Evolutionary conservation across 2,113 vertebrate genomes (phyloP), one percentile per base, ranked within the genome.

Genomic region (Chaetops frenatus): DNA sequence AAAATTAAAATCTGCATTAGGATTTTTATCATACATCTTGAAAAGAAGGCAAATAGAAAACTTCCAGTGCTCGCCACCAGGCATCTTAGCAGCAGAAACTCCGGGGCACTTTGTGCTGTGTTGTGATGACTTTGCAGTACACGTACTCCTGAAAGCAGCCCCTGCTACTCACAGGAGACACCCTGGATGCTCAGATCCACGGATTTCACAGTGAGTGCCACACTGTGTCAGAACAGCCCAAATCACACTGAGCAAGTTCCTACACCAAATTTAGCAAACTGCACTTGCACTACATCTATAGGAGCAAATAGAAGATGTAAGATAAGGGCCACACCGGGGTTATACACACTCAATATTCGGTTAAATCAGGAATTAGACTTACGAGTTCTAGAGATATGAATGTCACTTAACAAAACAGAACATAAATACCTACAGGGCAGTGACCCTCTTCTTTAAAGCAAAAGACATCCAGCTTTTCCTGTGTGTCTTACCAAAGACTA

Each of bases 231-330:
- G 10, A 47, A 25, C 61, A 50, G 66, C 54, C 81, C 15, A 10
- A 29, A 35, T 3, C 90, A 23, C 81, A 44, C 5, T 7, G 1
- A 71, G 56, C 2, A 1, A 50, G 36, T 2, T 64, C 23, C 90
- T 28, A 9, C 19, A 1, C 71, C 20, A 11, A 15, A 57, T 56
- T 35, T 3, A 47, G 74, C 67, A 54, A 66, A 54, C 47, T 40
- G 2, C 7, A 23, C 54, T 50, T 29, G 64, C 24, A 7, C 47
- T 48, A 1, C 2, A 0, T 15, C 54, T 15, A 6, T 2, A 47
- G 3, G 7, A 86, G 72, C 56, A 35, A 38, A 54, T 2, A 17
- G 2, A 17, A n/a, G 73, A 31, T 27, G 35, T 20, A 3, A 60
- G 84, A 18, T 40, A 56, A 80, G 57, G 78, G 81, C 74, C 12